These are phyloP conservation scores for Zophobas atratus DNA, from an alignment of 1,140 invertebrate species.

Conservation along the genomic window DNA sequence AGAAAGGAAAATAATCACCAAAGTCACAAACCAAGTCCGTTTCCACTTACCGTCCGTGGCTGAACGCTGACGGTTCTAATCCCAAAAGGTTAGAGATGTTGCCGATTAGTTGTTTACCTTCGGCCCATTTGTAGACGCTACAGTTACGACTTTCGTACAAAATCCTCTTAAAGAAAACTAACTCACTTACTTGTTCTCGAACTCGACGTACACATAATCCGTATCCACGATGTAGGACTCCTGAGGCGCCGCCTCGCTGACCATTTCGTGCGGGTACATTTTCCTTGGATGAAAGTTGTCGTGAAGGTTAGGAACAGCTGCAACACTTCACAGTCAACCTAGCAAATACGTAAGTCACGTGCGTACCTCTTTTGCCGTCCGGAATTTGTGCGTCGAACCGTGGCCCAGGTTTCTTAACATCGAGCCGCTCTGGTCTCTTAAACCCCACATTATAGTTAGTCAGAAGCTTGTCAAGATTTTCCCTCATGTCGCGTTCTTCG, in stretches of 20 bases:
- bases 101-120: conserved; percentile 72
- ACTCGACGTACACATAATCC: conserved; percentile 79
- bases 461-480: conserved; percentile 70
- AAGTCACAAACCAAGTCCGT: conserved; percentile 20
- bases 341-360: conserved; percentile 1
- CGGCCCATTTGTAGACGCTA: conserved; percentile 71
- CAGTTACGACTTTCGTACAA: conserved; percentile 32
- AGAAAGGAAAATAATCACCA: conserved; percentile 57
- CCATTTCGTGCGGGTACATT: conserved; percentile 58
- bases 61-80: conserved; percentile 72
- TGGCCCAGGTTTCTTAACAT: conserved; percentile 96
- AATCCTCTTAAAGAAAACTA: not conserved
- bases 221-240: conserved; percentile 75
- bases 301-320: conserved; percentile 3
- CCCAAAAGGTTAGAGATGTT: conserved; percentile 75
- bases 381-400: conserved; percentile 72
- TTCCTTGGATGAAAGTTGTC: conserved; percentile 33
- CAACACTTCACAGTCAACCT: not conserved
- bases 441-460: conserved; percentile 78
- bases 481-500: conserved; percentile 38
- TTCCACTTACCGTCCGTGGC: conserved; percentile 69
- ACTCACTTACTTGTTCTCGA: conserved; percentile 74
- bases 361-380: conserved; percentile 53
- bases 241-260: conserved; percentile 69
- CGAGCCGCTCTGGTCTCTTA: conserved; percentile 87